Base-by-base conservation (phyloP, 1,140 invertebrate species). In the Acromyrmex echinatior region DNA sequence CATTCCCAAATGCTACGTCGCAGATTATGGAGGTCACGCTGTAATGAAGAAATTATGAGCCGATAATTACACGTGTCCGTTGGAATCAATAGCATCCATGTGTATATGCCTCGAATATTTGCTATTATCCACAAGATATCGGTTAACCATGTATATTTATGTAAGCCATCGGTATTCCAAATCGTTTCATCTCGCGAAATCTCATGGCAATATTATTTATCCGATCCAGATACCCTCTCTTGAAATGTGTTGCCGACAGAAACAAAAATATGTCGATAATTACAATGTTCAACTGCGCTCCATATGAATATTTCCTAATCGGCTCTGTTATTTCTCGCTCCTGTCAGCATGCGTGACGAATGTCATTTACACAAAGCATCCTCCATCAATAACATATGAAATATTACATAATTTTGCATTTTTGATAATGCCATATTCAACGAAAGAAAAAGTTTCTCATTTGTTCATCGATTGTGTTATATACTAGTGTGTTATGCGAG, bases 261-360 rank as follows among this genome's bases (percentile, higher is more conserved):
- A 82, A 62, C 39, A n/a, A 74, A 74, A 82, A 82, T 82, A 82
- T 49, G 80, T 49, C 68, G 12, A 82, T 73, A 82, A 73, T 82
- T 39, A 35, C 53, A 2, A n/a, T 35, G 10, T 45, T 31, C 65
- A 51, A 3, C n/a, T 45, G 58, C 25, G 9, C 16, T 45, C 28
- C 1, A n/a, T 45, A 21, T 31, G 3, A 56, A 68, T 58, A 70
- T 82, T 60, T 81, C 58, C 39, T 31, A 45, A 6, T 73, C 25
- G 39, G 5, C 10, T 31, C 10, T 82, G 65, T 68, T 80, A 70
- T 80, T 70, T 70, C 21, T 66, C 63, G 14, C 21, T 18, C 5
- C 4, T 28, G 7, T 74, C 25, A 31, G 6, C 60, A 18, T 79
- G 10, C n/a, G 18, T 56, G 28, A 63, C 25, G 7, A 79, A 80